These are phyloP conservation scores for Porites lutea DNA, from an alignment of 64 coral and sea anemone species.

Conservation along the genomic window DNA sequence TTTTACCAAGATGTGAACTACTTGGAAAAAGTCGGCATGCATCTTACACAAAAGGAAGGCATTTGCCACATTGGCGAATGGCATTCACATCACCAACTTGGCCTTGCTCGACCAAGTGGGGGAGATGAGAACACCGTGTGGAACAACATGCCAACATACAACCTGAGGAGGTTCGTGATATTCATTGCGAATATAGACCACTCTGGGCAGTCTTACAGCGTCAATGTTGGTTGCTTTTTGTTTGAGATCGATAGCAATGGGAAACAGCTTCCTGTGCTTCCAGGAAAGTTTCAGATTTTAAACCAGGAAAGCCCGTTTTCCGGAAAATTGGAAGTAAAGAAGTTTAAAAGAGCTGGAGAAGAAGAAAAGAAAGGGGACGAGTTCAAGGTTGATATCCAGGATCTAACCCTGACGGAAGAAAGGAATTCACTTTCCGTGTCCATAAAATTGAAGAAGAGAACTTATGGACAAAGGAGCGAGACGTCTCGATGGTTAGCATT, in stretches of 20 bases:
- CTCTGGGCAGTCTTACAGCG: neutral
- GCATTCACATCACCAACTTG: slow-evolving; percentile 74
- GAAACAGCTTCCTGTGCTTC: neutral
- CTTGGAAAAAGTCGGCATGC: slow-evolving; percentile 18
- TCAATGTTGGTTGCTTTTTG: slow-evolving; percentile 48
- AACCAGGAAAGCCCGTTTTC: neutral
- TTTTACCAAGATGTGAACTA: slow-evolving; percentile 65
- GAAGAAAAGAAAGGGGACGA: neutral
- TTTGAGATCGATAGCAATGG: slow-evolving; percentile 47
- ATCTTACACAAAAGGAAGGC: slow-evolving; percentile 23
- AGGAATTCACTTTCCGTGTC: neutral
- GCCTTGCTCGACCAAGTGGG: slow-evolving; percentile 62
- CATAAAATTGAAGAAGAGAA: neutral
- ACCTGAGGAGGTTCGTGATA: slow-evolving; percentile 64
- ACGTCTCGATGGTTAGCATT: neutral
- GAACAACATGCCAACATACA: slow-evolving; percentile 66
- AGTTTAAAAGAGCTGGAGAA: neutral
- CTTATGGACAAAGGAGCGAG: slow-evolving; percentile 15
- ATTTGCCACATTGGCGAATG: slow-evolving; percentile 69
- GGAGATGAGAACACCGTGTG: slow-evolving; percentile 82
- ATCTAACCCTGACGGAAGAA: neutral
- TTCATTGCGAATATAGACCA: slow-evolving; percentile 51
- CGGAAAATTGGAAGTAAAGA: neutral
- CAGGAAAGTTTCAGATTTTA: slow-evolving; percentile 11
- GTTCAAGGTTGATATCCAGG: neutral